phyloP scores from a whole-genome alignment of 2,888 invertebrate genomes.

The Coenonympha glycerion region DNA sequence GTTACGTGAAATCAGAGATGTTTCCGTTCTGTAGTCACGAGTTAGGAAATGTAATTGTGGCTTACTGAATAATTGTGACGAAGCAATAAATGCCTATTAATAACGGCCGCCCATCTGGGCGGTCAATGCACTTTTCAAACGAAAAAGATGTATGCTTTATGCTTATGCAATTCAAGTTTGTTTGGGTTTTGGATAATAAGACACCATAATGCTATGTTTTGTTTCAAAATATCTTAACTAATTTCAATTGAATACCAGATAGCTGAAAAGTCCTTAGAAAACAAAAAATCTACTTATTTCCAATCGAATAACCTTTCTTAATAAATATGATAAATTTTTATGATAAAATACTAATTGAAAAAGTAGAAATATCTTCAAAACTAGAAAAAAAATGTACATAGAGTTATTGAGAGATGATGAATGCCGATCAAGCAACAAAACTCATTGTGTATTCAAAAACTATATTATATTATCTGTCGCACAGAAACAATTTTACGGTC shows the following conservation, averaged over 20 bases:
- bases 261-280: too few species aligned
- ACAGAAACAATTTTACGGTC: slow-evolving; percentile 58
- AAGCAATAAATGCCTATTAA: slow-evolving; percentile 37
- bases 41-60: background rate
- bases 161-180: too few species aligned
- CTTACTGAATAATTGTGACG: background rate
- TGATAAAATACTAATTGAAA: too few species aligned
- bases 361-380: too few species aligned
- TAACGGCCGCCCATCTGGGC: slow-evolving; percentile 28
- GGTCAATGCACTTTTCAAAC: background rate
- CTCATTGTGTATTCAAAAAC: background rate
- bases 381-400: background rate
- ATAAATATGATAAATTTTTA: too few species aligned
- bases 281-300: too few species aligned
- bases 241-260: too few species aligned
- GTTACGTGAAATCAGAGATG: slow-evolving; percentile 5
- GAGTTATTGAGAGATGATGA: background rate
- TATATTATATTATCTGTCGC: slow-evolving; percentile 57
- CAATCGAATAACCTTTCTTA: too few species aligned
- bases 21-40: background rate
- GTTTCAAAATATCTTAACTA: too few species aligned
- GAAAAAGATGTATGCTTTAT: background rate
- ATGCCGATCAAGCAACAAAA: background rate
- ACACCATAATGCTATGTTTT: too few species aligned
- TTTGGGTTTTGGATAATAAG: too few species aligned